phyloP scores from a whole-genome alignment of 2,113 vertebrate species.

The Eulacestoma nigropectus region DNA sequence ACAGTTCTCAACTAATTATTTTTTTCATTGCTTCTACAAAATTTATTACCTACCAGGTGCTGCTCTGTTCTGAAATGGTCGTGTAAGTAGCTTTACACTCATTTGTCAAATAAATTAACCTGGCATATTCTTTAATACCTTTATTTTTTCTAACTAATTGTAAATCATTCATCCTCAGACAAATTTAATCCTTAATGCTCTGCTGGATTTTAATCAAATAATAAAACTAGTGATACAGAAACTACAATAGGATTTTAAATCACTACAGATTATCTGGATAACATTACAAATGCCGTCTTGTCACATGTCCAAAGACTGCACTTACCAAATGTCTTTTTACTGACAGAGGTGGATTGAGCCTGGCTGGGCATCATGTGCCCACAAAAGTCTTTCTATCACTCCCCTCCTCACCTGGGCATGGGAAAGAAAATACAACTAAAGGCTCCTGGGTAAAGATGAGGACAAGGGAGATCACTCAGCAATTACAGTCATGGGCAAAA shows the following conservation, averaged over 20 bases:
- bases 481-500: background rate
- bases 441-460: background rate
- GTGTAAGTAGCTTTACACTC: background rate
- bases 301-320: background rate
- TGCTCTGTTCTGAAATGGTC: background rate
- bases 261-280: conserved; percentile 18
- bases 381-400: background rate
- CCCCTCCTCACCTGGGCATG: background rate
- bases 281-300: background rate
- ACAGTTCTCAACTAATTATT: background rate
- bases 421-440: background rate
- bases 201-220: conserved; percentile 31
- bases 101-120: conserved; percentile 38
- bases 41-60: background rate
- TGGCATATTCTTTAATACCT: conserved; percentile 26
- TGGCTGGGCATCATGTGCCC: background rate
- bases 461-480: background rate
- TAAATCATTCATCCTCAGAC: conserved; percentile 26
- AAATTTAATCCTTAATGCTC: conserved; percentile 45
- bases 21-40: background rate
- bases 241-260: conserved; percentile 28
- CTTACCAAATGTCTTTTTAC: background rate
- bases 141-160: conserved; percentile 24
- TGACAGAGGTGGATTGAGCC: background rate
- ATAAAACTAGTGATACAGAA: conserved; percentile 36